Evolutionary conservation across 2,797 vertebrate genomes (phyloP), one percentile per base, ranked within the genome.

Genomic region (Coluber constrictor): DNA sequence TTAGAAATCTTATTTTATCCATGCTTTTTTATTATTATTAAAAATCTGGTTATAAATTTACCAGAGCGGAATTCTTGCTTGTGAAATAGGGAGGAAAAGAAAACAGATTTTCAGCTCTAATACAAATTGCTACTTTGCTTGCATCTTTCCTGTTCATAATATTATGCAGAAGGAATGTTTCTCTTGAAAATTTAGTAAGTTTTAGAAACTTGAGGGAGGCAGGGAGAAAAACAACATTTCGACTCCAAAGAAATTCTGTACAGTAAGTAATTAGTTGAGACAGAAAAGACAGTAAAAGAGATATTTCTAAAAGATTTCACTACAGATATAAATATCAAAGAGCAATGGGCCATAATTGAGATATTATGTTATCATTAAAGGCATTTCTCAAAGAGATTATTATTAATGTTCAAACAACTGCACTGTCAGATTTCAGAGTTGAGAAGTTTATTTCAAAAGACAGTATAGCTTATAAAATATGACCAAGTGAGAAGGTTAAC

Each of bases 281-380:
- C 23, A 66, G 59, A 3, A 86, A 83, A 51, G 8, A 51, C 32
- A 37, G 47, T 57, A 83, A 83, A 27, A 66, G 27, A 90, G 86
- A 94, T 79, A 90, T 60, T 92, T 94, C 70, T 29, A 60, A 27
- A 92, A 90, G 89, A 92, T 86, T 92, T 90, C 86, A 86, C 86
- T 89, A 32, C 47, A 90, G 91, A 90, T 63, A 90, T 88, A 92
- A 92, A 92, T 90, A 86, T 92, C 91, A 92, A 92, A 90, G 89
- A 61, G 57, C 86, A 94, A 92, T 57, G 66, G 89, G 86, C 63
- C 51, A 94, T 92, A 90, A 92, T 63, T 47, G 86, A 90, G 61
- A 74, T 87, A 91, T 93, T 93, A 92, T 88, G 70, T 86, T 91
- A 91, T 83, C 91, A 90, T 92, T 94, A 94, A 90, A 94, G 89